A percentile compares a stretch with the other conserved stretches of the same genome.
These are phyloP conservation scores for Diarsia mendica DNA, from an alignment of 2,888 invertebrate species.

Conservation along the genomic window DNA sequence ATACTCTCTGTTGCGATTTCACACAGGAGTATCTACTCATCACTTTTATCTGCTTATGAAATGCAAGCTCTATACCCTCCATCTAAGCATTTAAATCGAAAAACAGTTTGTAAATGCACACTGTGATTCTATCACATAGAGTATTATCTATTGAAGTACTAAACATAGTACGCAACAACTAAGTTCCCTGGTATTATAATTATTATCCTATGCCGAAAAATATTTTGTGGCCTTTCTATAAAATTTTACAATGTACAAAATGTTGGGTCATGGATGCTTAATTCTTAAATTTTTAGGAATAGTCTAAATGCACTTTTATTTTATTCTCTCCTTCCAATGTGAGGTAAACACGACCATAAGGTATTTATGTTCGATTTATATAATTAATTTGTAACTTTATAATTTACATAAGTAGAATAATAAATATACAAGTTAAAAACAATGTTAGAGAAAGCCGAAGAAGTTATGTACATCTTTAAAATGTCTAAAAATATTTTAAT, in stretches of 20 bases:
- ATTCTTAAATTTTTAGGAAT: constrained; percentile 13
- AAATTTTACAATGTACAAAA: constrained; percentile 40
- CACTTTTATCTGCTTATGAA: not conserved
- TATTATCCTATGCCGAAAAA: constrained; percentile 33
- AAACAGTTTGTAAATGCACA: constrained; percentile 47
- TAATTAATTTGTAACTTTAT: constrained; percentile 21
- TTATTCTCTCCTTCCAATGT: constrained; percentile 2
- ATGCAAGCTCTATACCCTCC: constrained; percentile 5
- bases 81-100: constrained; percentile 5
- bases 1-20: not conserved
- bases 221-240: constrained; percentile 49
- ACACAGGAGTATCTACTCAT: not conserved
- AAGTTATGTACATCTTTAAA: constrained; percentile 48
- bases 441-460: constrained; percentile 33
- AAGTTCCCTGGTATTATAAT: constrained; percentile 15
- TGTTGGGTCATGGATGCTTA: constrained; percentile 40
- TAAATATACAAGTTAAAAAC: constrained; percentile 39
- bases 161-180: constrained; percentile 32
- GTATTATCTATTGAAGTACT: constrained; percentile 45
- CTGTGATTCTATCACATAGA: constrained; percentile 44
- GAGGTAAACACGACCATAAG: constrained; percentile 11
- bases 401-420: constrained; percentile 1
- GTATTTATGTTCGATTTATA: constrained; percentile 15
- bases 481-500: constrained; percentile 39
- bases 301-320: constrained; percentile 38